Base-by-base conservation (phyloP, 2,113 vertebrate genomes). In the Casuarius casuarius region DNA sequence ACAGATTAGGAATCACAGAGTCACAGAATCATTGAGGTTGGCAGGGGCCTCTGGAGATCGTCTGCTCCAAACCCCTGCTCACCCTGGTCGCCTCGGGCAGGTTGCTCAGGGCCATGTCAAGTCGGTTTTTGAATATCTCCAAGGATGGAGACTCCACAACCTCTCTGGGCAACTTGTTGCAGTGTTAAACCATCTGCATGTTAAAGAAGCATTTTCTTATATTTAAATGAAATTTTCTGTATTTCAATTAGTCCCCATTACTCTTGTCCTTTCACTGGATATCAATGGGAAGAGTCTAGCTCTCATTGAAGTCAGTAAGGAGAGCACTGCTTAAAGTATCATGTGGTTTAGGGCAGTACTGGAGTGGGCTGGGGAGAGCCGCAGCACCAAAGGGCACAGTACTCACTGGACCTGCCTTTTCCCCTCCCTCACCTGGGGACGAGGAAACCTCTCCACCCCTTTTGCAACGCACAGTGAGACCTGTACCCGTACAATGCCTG, bases 341-440 rank as follows among this genome's bases (percentile, higher is more conserved):
- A 10, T 29, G 29, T 80, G 6, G 12, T 71, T 75, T 62, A 63
- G 15, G 85, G 35, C 35, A 82, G 28, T 35, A 18, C 10, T 62
- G 65, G 13, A 56, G 10, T 20, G 66, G 28, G 3, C 9, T 61
- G 54, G 8, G 20, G 15, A 54, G 12, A 73, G 25, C 20, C 9
- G 28, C 6, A 63, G n/a, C 42, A 58, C 0, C 0, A 18, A 54
- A 65, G 14, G 18, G 48, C 15, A 2, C n/a, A n/a, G 22, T 20
- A 18, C 18, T 33, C 5, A 10, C 31, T 13, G 51, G 6, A 13
- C 8, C 15, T 73, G 7, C 22, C 23, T 87, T 71, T 74, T 42
- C 7, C 15, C 8, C 28, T 73, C 44, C 5, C 21, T 73, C 38
- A 42, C 16, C 35, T 83, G 28, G 12, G 31, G 44, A 38, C 42